Percentiles rank a stretch among this genome's conserved stretches.
Evolutionary conservation across 2,113 vertebrate species (phyloP).

Genomic region (Parus major): DNA sequence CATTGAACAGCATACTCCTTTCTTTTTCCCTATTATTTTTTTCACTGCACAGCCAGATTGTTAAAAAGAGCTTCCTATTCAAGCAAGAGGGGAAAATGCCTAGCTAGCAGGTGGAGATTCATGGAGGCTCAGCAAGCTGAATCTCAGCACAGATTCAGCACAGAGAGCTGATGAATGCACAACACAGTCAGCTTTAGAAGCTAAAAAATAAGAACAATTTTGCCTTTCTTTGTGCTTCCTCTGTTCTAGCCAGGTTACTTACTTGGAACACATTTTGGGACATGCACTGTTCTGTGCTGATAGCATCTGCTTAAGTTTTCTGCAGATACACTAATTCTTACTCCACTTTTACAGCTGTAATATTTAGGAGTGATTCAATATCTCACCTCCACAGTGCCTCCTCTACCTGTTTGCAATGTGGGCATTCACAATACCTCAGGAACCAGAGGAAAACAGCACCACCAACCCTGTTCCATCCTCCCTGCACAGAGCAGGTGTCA

Average conservation of each 20-base stretch:
- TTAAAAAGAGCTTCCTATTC: not conserved
- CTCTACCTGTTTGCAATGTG: not conserved
- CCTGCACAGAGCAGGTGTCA: rapidly evolving
- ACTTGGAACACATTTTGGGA: not conserved
- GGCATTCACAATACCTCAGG: not conserved
- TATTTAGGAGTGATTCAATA: not conserved
- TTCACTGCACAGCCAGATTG: not conserved
- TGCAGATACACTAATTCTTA: not conserved
- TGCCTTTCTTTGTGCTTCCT: not conserved
- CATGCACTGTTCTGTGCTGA: not conserved
- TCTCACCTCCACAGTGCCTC: not conserved
- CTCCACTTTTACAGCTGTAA: not conserved
- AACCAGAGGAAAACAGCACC: not conserved
- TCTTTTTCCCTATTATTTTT: not conserved
- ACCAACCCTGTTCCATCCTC: not conserved
- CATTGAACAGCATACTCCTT: not conserved
- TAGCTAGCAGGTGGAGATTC: not conserved
- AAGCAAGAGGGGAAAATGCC: not conserved
- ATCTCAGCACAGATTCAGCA: not conserved
- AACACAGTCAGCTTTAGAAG: not conserved
- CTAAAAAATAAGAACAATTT: not conserved
- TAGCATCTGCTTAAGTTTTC: not conserved
- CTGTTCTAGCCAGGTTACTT: not conserved
- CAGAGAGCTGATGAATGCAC: not conserved
- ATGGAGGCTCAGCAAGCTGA: not conserved